Base-by-base conservation (phyloP, 1,140 invertebrate genomes). In the Drosophila trapezifrons region DNA sequence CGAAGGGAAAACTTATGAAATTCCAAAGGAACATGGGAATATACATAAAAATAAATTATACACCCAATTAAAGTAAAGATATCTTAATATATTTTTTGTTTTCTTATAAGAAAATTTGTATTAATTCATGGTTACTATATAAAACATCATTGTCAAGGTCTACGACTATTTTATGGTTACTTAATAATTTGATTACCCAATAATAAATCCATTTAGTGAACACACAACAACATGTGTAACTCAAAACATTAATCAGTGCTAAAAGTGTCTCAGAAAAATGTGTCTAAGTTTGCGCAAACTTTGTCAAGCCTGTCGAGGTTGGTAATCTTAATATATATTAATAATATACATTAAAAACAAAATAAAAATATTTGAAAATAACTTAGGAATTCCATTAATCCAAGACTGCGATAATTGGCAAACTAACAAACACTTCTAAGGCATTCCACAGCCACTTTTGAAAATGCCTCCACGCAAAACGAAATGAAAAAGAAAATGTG, bases 251-350 rank as follows among this genome's bases (percentile, higher is more conserved):
- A 18, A 58, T 18, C 13, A 56, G 27, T 54, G 35, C n/a, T 22
- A 42, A 22, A 25, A 42, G 27, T 47, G 35, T 35, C 2, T 15
- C 17, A 20, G 35, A 42, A 84, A 70, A 66, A 85, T 85, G 81
- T 85, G 81, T 54, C 74, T 85, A 4, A 82, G 74, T 54, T 47
- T 85, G 58, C 57, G 78, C n/a, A 87, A 85, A 71, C 62, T 85
- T 22, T 85, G 75, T 45, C 51, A 82, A 76, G 64, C 65, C 47
- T 85, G 82, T 72, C 78, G 83, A 85, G 82, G 82, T 85, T 75
- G 77, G 81, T 85, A 27, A n/a, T 32, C 29, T 3, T 40, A 25
- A n/a, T 4, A 10, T 20, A 25, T 40, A 15, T n/a, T 13, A 38
- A 42, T 71, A 18, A 27, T 29, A 9, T 46, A 0, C 35, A 59